Evolutionary conservation across 2,113 vertebrate genomes (phyloP), one percentile per base, ranked within the genome.

Genomic region (Climacteris rufus): DNA sequence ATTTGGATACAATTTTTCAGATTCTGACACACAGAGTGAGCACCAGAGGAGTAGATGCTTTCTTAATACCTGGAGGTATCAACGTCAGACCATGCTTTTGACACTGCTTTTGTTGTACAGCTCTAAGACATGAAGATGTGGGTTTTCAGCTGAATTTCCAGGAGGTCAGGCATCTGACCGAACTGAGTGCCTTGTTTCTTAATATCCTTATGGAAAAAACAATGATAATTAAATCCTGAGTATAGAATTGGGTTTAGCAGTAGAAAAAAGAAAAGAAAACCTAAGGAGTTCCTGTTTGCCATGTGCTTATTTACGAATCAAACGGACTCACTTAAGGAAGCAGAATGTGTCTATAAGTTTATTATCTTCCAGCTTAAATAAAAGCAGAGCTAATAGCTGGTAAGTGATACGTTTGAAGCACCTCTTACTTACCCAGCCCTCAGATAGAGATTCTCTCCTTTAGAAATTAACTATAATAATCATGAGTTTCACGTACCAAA

Each of bases 381-480:
- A 77, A 91, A 91, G 28, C 45, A 57, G 54, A 27, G 25, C 28
- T 70, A 92, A 63, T 68, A 90, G 59, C 33, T 79, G 37, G 17
- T 50, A 86, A 90, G 49, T 57, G 20, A 14, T 40, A 59, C 9
- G 45, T 83, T 65, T 92, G 57, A 88, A 87, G 35, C 2, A 4
- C 39, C 44, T 87, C 50, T 57, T 91, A 70, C 50, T 71, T 68
- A 65, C 6, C 21, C 47, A 77, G 42, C 11, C 33, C 49, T 18
- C 40, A 79, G 20, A 37, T 39, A 45, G 61, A 88, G 64, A 39
- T 12, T 42, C 7, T 70, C 30, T 78, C 28, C 47, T 64, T 54
- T 44, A 70, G 37, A 94, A 93, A 94, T 79, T 90, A 84, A 59
- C 61, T 80, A 27, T 18, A 60, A 84, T 85, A 94, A 69, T 90